Conservation (phyloP, 2,888 invertebrate species). For the Chesias legatella region DNA sequence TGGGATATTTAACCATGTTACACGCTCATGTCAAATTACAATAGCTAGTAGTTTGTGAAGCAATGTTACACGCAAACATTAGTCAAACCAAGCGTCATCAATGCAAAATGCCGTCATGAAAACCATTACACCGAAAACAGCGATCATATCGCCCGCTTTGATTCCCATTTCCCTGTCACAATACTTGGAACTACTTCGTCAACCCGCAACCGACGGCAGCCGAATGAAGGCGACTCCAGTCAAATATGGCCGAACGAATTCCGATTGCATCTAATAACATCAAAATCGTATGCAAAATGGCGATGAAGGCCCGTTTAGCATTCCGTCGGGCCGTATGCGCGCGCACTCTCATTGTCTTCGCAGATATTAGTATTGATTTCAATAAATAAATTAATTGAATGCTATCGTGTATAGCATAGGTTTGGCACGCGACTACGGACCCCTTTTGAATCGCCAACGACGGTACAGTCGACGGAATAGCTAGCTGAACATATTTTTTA, state of each 20-base stretch:
- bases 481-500: no score
- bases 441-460: conserved; percentile 70
- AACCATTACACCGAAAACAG: conserved; percentile 17
- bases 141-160: conserved; percentile 32
- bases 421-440: conserved; percentile 75
- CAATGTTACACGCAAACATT: no score
- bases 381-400: conserved; percentile 80
- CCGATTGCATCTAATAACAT: conserved; percentile 80
- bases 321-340: conserved; percentile 76
- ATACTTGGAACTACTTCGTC: conserved; percentile 59
- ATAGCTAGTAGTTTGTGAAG: conserved; percentile 8
- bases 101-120: conserved; percentile 2
- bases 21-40: no score
- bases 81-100: no score
- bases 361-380: conserved; percentile 80
- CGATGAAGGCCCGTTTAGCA: conserved; percentile 76
- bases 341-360: conserved; percentile 78
- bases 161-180: conserved; percentile 51
- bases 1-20: no score
- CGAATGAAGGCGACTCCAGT: conserved; percentile 63
- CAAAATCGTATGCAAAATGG: conserved; percentile 79
- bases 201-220: conserved; percentile 46
- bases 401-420: conserved; percentile 68
- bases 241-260: conserved; percentile 73
- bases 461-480: conserved; percentile 27